Conservation (phyloP, 2,888 invertebrate species). For the Patella ulyssiponensis region DNA sequence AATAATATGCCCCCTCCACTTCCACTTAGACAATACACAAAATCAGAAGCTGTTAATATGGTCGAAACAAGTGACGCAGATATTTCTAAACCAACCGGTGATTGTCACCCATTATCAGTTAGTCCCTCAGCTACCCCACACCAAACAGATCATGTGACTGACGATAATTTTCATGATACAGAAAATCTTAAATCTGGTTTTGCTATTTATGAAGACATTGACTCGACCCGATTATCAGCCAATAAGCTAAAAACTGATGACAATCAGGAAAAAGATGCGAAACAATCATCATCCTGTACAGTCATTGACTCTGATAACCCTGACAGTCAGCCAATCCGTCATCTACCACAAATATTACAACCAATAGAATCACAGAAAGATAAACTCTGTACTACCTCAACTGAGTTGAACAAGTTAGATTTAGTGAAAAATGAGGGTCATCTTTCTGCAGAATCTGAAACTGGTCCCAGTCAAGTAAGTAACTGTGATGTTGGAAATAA, state of each 20-base stretch:
- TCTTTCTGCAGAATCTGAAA: no score
- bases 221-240: neutral
- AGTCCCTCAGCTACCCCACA: conserved; percentile 10
- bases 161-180: no score
- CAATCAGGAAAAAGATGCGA: neutral
- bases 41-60: conserved; percentile 27
- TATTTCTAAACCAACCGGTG: neutral
- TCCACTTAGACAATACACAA: conserved; percentile 49
- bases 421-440: no score
- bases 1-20: conserved; percentile 47
- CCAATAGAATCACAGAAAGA: no score
- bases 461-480: no score
- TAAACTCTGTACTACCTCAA: neutral
- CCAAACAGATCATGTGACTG: conserved; percentile 9
- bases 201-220: conserved; percentile 10
- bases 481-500: neutral
- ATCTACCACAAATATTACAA: no score
- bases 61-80: neutral
- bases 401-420: neutral
- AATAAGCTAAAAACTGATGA: neutral
- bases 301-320: no score
- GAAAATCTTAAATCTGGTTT: neutral
- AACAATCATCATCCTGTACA: neutral
- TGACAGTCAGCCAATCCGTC: no score
- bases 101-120: no score